Evolutionary conservation across 1,140 invertebrate species (phyloP).

Genomic region (Belonocnema kinseyi): DNA sequence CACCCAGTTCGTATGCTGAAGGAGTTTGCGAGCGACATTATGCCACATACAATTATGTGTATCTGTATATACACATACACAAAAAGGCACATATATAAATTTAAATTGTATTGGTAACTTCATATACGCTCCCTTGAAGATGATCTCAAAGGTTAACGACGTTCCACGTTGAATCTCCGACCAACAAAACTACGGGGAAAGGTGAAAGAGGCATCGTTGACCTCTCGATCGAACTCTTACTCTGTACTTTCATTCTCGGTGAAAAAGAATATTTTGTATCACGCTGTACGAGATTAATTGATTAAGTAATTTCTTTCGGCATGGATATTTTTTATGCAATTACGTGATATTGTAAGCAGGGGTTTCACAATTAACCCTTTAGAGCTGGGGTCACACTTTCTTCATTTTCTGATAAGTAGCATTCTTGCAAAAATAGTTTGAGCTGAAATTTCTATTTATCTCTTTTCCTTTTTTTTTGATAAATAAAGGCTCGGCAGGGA

Average conservation of each 20-base stretch:
- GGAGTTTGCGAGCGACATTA: not conserved
- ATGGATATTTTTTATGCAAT: no score
- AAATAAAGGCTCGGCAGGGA: no score
- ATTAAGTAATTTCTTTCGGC: not conserved
- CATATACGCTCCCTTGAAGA: constrained; percentile 49
- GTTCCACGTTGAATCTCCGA: constrained; percentile 52
- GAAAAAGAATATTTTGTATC: not conserved
- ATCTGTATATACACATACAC: not conserved
- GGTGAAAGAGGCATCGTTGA: constrained; percentile 54
- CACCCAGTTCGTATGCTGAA: constrained; percentile 17
- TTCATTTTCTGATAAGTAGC: no score
- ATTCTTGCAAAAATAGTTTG: no score
- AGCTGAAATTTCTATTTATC: no score
- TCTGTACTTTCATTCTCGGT: constrained; percentile 14
- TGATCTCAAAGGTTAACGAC: constrained; percentile 67
- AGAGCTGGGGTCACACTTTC: no score
- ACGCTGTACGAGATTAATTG: not conserved
- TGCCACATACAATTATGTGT: constrained; percentile 9
- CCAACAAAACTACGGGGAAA: constrained; percentile 37
- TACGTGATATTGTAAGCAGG: no score
- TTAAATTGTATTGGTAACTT: not conserved
- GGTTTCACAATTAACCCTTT: no score
- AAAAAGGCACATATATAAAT: not conserved
- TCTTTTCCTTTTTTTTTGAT: no score
- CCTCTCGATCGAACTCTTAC: constrained; percentile 54